Conservation (phyloP, 2,113 vertebrate genomes). For the Percopsis transmontana region DNA sequence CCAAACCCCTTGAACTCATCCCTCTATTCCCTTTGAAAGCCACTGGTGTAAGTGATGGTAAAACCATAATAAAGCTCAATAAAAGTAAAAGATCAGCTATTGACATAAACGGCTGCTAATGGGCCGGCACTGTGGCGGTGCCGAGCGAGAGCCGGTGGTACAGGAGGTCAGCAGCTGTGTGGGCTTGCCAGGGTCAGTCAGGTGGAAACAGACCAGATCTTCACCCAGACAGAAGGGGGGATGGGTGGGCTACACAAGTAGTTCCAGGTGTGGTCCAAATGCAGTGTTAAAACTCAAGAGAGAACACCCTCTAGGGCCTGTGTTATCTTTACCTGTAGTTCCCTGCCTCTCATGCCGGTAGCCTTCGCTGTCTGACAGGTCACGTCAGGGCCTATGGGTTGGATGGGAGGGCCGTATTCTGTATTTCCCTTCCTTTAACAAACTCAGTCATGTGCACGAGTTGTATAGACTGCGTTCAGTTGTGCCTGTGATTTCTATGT, state of each 20-base stretch:
- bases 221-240: constrained; percentile 2
- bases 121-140: not conserved
- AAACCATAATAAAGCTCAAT: too few species aligned
- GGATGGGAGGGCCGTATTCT: too few species aligned
- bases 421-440: too few species aligned
- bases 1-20: too few species aligned
- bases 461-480: too few species aligned
- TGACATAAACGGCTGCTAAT: not conserved
- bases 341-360: not conserved
- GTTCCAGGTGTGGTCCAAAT: constrained; percentile 5
- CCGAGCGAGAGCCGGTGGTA: not conserved
- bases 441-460: too few species aligned
- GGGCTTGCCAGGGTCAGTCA: constrained; percentile 7
- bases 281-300: not conserved
- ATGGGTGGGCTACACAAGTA: not conserved
- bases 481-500: not conserved
- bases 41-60: too few species aligned
- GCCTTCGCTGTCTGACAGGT: too few species aligned
- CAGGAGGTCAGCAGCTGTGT: not conserved
- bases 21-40: too few species aligned
- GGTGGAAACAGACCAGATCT: constrained; percentile 13
- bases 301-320: not conserved
- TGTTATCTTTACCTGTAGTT: not conserved
- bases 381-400: too few species aligned
- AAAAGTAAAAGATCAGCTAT: too few species aligned